phyloP scores from a whole-genome alignment of 2,113 vertebrate species.

The Salvelinus fontinalis region DNA sequence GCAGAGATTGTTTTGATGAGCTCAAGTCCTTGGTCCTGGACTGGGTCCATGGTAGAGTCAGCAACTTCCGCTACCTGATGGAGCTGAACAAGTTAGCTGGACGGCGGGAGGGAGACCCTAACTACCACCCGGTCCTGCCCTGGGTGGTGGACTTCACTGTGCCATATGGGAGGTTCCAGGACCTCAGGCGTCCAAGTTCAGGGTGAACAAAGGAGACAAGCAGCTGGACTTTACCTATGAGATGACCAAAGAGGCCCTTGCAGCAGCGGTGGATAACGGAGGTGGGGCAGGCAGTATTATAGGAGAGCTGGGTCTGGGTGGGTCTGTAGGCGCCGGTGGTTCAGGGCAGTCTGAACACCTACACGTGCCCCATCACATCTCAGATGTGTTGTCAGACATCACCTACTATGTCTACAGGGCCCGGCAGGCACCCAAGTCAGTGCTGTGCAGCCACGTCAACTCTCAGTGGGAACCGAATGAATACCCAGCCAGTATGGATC shows the following conservation, averaged over 20 bases:
- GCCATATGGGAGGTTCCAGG: conserved; percentile 88
- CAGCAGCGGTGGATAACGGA: conserved; percentile 70
- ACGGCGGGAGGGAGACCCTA: conserved; percentile 91
- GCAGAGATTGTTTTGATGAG: conserved; percentile 75
- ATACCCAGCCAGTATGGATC: conserved; percentile 96
- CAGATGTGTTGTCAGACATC: conserved; percentile 94
- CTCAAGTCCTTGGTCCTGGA: conserved; percentile 83
- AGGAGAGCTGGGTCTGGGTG: conserved; percentile 64
- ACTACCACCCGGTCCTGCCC: conserved; percentile 95
- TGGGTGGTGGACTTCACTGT: conserved; percentile 97
- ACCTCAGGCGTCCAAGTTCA: conserved; percentile 96
- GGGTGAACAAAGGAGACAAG: conserved; percentile 98
- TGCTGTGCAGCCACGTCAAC: conserved; percentile 93
- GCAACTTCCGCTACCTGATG: conserved; percentile 95
- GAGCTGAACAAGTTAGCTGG: conserved; percentile 89
- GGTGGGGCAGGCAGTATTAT: conserved; percentile 57
- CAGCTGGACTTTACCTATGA: conserved; percentile 98
- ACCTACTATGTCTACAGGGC: conserved; percentile 99
- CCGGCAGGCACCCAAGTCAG: conserved; percentile 87
- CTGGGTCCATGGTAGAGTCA: conserved; percentile 91
- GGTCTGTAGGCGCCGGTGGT: conserved; percentile 67
- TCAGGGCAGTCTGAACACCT: conserved; percentile 83
- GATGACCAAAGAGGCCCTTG: conserved; percentile 97
- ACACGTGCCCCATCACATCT: conserved; percentile 97
- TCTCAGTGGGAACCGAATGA: conserved; percentile 98